Percentiles rank a stretch among this genome's conserved stretches.
Conservation (phyloP, 2,113 vertebrate genomes). For the Heterotis niloticus region DNA sequence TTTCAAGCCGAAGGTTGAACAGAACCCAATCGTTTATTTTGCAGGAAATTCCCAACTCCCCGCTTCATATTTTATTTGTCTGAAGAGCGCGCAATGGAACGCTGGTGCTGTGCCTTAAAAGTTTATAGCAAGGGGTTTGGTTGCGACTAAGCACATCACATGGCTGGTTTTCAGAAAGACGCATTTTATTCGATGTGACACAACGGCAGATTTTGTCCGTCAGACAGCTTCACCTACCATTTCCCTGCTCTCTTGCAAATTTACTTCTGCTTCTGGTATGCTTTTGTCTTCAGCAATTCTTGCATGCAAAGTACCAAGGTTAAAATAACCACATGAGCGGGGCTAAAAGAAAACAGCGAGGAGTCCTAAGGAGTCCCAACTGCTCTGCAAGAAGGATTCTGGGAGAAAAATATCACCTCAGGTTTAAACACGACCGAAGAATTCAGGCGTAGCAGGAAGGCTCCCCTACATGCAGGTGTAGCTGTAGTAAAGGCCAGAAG, state of each 20-base stretch:
- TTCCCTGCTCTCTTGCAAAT: constrained; percentile 31
- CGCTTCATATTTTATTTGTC: background rate
- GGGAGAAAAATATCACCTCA: too few species aligned
- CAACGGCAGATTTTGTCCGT: constrained; percentile 55
- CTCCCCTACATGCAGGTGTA: background rate
- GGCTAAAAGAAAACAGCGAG: background rate
- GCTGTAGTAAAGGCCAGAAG: background rate
- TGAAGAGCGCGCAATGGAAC: background rate
- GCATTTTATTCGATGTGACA: constrained; percentile 67
- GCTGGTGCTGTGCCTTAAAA: background rate
- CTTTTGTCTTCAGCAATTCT: constrained; percentile 48
- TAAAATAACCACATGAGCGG: constrained; percentile 31
- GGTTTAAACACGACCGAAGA: background rate
- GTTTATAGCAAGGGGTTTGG: too few species aligned
- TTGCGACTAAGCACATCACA: too few species aligned
- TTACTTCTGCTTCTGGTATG: constrained; percentile 36
- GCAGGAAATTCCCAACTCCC: background rate
- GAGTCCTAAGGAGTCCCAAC: background rate
- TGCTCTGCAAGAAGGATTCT: background rate
- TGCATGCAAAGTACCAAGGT: constrained; percentile 60
- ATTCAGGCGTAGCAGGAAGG: background rate
- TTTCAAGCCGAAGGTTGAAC: background rate
- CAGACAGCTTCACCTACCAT: constrained; percentile 43
- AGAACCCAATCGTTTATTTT: background rate
- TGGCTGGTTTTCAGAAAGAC: constrained; percentile 52